phyloP scores from a whole-genome alignment of 2,113 vertebrate species.

The Platichthys flesus region DNA sequence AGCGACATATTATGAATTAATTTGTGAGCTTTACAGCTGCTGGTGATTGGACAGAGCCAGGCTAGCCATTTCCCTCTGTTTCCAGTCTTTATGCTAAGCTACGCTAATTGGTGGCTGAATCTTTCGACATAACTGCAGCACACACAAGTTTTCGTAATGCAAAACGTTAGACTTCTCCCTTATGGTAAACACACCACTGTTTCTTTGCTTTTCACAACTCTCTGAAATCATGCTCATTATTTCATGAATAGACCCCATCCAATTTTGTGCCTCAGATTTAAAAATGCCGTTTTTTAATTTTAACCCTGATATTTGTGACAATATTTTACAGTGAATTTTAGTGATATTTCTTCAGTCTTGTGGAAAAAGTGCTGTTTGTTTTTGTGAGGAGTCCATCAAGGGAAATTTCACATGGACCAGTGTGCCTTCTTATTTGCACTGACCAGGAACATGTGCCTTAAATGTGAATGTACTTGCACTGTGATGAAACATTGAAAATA shows the following conservation, averaged over 20 bases:
- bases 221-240: too few relatives aligned
- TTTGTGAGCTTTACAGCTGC: too few relatives aligned
- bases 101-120: too few relatives aligned
- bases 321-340: background rate
- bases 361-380: background rate
- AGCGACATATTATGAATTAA: too few relatives aligned
- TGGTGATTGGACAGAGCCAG: too few relatives aligned
- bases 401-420: slow-evolving; percentile 30
- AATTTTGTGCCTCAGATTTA: background rate
- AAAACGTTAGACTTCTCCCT: too few relatives aligned
- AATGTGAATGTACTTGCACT: slow-evolving; percentile 75
- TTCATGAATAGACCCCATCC: background rate
- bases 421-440: slow-evolving; percentile 65
- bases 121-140: too few relatives aligned
- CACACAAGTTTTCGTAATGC: too few relatives aligned
- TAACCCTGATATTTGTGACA: background rate
- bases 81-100: too few relatives aligned
- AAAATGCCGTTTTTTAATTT: background rate
- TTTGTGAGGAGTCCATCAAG: slow-evolving; percentile 38
- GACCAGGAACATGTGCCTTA: slow-evolving; percentile 46
- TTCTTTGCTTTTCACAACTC: too few relatives aligned
- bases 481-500: slow-evolving; percentile 50
- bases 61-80: too few relatives aligned
- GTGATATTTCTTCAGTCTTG: background rate
- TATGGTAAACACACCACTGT: too few relatives aligned